Evolutionary conservation across 53 echinoderm and acorn worm genomes (phyloP).

Genomic region (Paelopatides confundens): DNA sequence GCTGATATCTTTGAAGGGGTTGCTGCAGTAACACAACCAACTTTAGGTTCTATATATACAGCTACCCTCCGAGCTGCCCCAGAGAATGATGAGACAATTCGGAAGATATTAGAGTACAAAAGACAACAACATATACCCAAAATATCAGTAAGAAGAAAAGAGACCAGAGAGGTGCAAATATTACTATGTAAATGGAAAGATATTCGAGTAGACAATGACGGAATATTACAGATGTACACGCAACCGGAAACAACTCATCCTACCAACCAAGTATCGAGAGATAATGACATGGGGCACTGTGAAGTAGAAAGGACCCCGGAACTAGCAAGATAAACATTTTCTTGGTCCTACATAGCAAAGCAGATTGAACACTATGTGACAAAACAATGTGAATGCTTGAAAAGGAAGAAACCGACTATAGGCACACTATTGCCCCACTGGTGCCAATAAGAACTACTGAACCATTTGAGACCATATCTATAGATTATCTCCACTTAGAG

Average conservation of each 20-base stretch:
- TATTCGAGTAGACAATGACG: slow-evolving; percentile 11
- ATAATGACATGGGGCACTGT: no score
- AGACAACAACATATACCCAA: background rate
- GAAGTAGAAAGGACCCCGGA: slow-evolving; percentile 38
- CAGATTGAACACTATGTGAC: slow-evolving; percentile 24
- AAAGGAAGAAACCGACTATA: slow-evolving; percentile 42
- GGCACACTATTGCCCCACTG: slow-evolving; percentile 47
- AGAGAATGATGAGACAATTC: slow-evolving; percentile 36
- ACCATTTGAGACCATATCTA: slow-evolving; percentile 68
- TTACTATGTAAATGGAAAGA: slow-evolving; percentile 60
- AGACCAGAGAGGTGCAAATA: background rate
- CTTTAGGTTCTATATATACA: background rate
- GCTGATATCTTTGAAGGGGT: slow-evolving; percentile 7
- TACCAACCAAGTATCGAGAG: background rate
- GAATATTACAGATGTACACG: slow-evolving; percentile 40
- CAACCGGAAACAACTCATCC: slow-evolving; percentile 6
- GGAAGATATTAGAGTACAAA: slow-evolving; percentile 22
- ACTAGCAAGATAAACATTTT: slow-evolving; percentile 58
- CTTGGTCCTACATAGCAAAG: slow-evolving; percentile 68
- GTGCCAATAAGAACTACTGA: slow-evolving; percentile 60
- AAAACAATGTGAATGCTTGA: slow-evolving; percentile 58
- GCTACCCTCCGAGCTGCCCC: slow-evolving; percentile 46
- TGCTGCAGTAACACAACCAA: slow-evolving; percentile 6
- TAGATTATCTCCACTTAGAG: slow-evolving; percentile 73
- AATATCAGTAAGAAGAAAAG: no score